Evolutionary conservation across 2,888 invertebrate genomes (phyloP).

Genomic region (Scrobipalpa costella): DNA sequence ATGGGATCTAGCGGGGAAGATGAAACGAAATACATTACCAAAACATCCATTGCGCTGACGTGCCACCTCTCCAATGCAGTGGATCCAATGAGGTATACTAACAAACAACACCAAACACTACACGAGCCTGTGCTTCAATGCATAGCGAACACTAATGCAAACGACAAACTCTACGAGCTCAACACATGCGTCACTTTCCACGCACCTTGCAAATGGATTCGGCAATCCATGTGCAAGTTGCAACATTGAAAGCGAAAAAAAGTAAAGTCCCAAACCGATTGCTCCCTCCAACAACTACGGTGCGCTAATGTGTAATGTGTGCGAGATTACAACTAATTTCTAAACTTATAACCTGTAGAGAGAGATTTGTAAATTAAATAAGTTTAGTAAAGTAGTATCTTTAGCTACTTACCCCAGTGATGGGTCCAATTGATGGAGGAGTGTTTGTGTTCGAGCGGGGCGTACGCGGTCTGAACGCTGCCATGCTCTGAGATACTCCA

Average conservation of each 20-base stretch:
- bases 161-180: conserved; percentile 79
- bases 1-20: conserved; percentile 70
- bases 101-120: conserved; percentile 79
- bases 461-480: conserved; percentile 97
- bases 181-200: conserved; percentile 77
- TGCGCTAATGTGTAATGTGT: conserved; percentile 73
- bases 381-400: conserved; percentile 44
- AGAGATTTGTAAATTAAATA: conserved; percentile 51
- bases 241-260: conserved; percentile 65
- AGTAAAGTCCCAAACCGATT: conserved; percentile 74
- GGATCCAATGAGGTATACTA: conserved; percentile 68
- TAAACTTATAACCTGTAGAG: conserved; percentile 58
- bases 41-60: conserved; percentile 73
- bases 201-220: conserved; percentile 75
- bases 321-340: conserved; percentile 65
- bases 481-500: conserved; percentile 99
- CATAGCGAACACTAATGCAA: conserved; percentile 78
- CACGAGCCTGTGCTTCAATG: conserved; percentile 75
- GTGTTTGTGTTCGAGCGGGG: conserved; percentile 89
- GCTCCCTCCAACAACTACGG: conserved; percentile 78
- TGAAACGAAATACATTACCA: conserved; percentile 76
- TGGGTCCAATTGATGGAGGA: conserved; percentile 90
- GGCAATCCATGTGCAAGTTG: conserved; percentile 72
- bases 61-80: conserved; percentile 81
- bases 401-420: conserved; percentile 92